Base-by-base conservation (phyloP, 2,888 invertebrate species). In the Drosophila niveifrons region DNA sequence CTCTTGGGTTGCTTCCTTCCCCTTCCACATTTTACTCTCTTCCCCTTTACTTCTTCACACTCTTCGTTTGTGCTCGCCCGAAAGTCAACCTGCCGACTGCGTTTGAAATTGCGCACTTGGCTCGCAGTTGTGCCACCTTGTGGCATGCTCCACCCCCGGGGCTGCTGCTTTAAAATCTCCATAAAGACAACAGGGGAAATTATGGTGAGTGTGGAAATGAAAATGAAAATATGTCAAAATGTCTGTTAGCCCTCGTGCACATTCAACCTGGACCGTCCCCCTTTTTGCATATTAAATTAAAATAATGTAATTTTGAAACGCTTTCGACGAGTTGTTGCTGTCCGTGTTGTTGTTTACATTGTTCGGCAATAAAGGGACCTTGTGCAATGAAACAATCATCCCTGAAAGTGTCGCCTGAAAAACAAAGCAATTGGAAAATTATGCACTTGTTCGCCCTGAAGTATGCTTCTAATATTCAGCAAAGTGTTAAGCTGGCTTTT, bases 341-440 rank as follows among this genome's bases (percentile, higher is more conserved):
- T 44, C 65, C 48, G 55, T 68, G 62, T 61, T 77, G 77, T 77
- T 89, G 78, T 81, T 84, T 83, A 78, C 78, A 71, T 75, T 89
- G 74, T 78, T 66, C 75, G 55, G 70, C 71, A 78, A 84, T 84
- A 72, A 86, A 73, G 66, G 56, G 66, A 58, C 57, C 15, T 9
- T 7, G 46, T 9, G 58, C 36, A 41, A 8, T 15, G 15, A 29
- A 10, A 17, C 15, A 29, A 79, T 57, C 79, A 75, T 55, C 76
- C 87, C 81, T 66, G 61, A 57, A 46, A 48, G 46, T 28, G 67
- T 58, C 66, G 47, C 58, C 71, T 61, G 77, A 72, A 70, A 82
- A 82, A 80, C 83, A 90, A 91, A 90, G 90, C 91, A 91, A 91
- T 91, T 88, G 91, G 88, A 91, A 92, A 90, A 92, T 91, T 90